Evolutionary conservation across 2,113 vertebrate species (phyloP).

Genomic region (Tetrax tetrax): DNA sequence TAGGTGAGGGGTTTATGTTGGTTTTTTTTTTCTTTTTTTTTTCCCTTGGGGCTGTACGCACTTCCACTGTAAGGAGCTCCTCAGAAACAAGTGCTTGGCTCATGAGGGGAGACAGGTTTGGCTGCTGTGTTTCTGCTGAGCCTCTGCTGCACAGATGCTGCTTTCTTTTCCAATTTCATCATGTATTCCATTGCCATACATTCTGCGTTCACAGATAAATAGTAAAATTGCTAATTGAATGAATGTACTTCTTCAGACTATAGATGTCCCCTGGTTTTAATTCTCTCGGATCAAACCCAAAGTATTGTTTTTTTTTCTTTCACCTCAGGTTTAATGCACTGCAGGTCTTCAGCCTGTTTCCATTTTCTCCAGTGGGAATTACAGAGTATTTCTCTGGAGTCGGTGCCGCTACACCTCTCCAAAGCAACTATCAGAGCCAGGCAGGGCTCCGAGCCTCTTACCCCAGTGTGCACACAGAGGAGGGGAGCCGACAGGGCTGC

Average conservation of each 20-base stretch:
- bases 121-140: neutral
- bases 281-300: neutral
- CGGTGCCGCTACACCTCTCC: neutral
- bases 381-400: neutral
- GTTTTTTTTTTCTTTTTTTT: neutral
- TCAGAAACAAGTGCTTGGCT: neutral
- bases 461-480: neutral
- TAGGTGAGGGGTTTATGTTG: neutral
- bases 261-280: neutral
- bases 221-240: neutral
- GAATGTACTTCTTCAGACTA: neutral
- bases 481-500: neutral
- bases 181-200: neutral
- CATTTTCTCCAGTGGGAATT: neutral
- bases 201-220: neutral
- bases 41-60: neutral
- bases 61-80: neutral
- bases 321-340: neutral
- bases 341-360: neutral
- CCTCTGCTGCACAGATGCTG: neutral
- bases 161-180: neutral
- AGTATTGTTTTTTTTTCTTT: neutral
- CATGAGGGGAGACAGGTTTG: neutral
- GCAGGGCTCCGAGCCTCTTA: neutral
- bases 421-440: neutral